Evolutionary conservation across 2,888 invertebrate species (phyloP).

Genomic region (Scaeva pyrastri): DNA sequence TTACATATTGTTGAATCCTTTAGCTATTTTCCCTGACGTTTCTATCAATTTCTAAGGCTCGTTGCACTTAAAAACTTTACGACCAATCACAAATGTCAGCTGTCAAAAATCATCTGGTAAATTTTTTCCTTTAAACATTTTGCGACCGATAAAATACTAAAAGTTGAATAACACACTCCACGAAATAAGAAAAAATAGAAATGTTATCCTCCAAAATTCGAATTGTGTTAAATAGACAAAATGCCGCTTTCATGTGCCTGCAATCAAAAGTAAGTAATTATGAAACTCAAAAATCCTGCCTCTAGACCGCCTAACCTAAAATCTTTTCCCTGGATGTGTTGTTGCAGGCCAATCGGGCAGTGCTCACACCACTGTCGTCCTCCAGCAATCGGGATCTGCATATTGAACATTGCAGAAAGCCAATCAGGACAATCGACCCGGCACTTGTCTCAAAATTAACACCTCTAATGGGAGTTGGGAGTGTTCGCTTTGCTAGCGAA

Average conservation of each 20-base stretch:
- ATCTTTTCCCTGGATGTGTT: background rate
- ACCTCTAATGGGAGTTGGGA: slow-evolving; percentile 58
- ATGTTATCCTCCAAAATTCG: slow-evolving; percentile 67
- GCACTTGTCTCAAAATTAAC: slow-evolving; percentile 39
- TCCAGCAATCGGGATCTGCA: slow-evolving; percentile 78
- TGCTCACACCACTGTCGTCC: slow-evolving; percentile 44
- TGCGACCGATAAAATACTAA: slow-evolving; percentile 29
- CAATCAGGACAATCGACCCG: slow-evolving; percentile 39
- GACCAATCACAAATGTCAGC: slow-evolving; percentile 7
- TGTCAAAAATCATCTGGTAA: slow-evolving; percentile 67
- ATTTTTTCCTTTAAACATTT: slow-evolving; percentile 41
- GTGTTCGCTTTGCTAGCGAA: slow-evolving; percentile 79
- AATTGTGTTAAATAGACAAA: slow-evolving; percentile 53
- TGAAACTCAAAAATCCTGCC: background rate
- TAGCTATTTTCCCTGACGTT: background rate
- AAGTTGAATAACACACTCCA: slow-evolving; percentile 65
- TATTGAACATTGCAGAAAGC: slow-evolving; percentile 65
- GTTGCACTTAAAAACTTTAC: background rate
- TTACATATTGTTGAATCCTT: too few species aligned
- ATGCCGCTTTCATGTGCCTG: slow-evolving; percentile 49
- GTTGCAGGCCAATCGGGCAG: slow-evolving; percentile 31
- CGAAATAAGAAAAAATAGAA: background rate
- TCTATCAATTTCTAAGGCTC: background rate
- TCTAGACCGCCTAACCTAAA: slow-evolving; percentile 58
- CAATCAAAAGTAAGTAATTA: slow-evolving; percentile 57